A percentile compares a stretch with the other conserved stretches of the same genome.
phyloP scores from a whole-genome alignment of 2,113 vertebrate species.

The Pelecanus crispus region DNA sequence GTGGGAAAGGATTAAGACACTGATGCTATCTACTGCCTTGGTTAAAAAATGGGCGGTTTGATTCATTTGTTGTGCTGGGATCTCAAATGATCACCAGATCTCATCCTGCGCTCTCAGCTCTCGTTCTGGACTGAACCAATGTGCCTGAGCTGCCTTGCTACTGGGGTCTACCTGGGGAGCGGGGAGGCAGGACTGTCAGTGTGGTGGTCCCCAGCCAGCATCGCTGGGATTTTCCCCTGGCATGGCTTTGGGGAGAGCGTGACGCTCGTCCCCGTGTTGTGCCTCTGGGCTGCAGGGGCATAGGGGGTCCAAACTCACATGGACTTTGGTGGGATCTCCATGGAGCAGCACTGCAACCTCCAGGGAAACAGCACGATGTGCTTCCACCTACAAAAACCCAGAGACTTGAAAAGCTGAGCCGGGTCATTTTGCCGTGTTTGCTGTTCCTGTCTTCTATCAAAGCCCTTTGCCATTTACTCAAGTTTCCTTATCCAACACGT shows the following conservation, averaged over 20 bases:
- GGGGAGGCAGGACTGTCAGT: neutral
- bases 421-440: neutral
- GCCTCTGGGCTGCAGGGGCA: neutral
- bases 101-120: neutral
- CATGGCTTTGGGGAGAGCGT: neutral
- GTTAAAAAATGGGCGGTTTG: neutral
- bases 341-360: neutral
- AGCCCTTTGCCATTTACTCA: constrained; percentile 2
- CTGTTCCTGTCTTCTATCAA: neutral
- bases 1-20: neutral
- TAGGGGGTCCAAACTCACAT: fast-evolving
- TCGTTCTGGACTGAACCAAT: neutral
- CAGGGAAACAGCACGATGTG: neutral
- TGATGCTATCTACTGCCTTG: neutral
- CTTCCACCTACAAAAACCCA: neutral
- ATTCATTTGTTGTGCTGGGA: neutral
- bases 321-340: neutral
- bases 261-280: fast-evolving
- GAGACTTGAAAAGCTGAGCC: neutral
- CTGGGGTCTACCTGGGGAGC: too few relatives aligned
- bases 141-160: neutral
- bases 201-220: neutral
- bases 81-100: neutral
- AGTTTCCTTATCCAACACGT: neutral
- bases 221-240: neutral